Percentiles rank a stretch among this genome's conserved stretches.
Evolutionary conservation across 2,113 vertebrate species (phyloP).

Genomic region (Speoplatyrhinus poulsoni): DNA sequence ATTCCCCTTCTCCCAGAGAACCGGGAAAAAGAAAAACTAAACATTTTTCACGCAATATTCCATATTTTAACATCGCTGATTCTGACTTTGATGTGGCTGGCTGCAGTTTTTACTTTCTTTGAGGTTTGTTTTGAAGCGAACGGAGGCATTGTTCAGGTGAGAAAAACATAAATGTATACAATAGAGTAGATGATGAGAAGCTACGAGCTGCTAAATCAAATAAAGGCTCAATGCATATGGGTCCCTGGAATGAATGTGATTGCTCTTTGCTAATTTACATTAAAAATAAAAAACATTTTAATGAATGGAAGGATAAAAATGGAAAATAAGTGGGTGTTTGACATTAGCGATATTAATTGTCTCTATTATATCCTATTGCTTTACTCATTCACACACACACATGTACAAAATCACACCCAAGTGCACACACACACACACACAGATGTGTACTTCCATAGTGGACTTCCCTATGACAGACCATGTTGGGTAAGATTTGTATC

Average conservation of each 20-base stretch:
- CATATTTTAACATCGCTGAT: no score
- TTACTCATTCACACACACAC: conserved; percentile 7
- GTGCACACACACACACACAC: conserved; percentile 6
- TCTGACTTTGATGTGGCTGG: no score
- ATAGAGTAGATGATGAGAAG: conserved; percentile 42
- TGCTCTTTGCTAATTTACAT: conserved; percentile 41
- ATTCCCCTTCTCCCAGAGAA: no score
- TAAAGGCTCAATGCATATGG: conserved; percentile 13
- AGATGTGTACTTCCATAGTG: neutral
- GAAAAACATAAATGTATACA: conserved; percentile 19
- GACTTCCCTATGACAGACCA: conserved; percentile 3
- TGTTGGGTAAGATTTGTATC: conserved; percentile 52
- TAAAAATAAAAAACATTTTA: conserved; percentile 34
- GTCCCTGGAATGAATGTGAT: conserved; percentile 28
- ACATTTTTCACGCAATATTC: no score
- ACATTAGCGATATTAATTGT: conserved; percentile 43
- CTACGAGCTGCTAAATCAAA: conserved; percentile 34
- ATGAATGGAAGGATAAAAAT: conserved; percentile 43
- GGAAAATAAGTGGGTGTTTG: conserved; percentile 40
- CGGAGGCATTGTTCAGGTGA: conserved; percentile 44
- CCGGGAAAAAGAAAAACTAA: no score
- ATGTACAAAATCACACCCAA: neutral
- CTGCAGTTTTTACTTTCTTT: no score
- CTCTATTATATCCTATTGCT: conserved; percentile 34
- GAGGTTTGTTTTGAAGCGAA: neutral